Base-by-base conservation (phyloP, 2,888 invertebrate species). In the Heteropelma amictum region DNA sequence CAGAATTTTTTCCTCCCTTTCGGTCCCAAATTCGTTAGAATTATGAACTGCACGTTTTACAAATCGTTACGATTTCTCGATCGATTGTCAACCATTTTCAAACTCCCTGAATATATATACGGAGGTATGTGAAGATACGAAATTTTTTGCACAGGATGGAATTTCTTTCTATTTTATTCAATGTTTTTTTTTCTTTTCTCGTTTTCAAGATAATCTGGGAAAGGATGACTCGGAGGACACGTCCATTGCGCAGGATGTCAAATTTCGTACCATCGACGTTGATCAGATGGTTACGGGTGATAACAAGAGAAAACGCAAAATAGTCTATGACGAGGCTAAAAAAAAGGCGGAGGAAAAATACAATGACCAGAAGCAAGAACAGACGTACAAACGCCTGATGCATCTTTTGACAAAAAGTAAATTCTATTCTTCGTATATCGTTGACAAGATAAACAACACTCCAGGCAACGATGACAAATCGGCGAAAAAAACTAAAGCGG, bases 341-440 rank as follows among this genome's bases (percentile, higher is more conserved):
- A 64, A 51, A 51, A 40, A 26, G n/a, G 64, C 72, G 0, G 74
- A 68, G 2, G 82, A 84, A 45, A 56, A 81, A 14, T 84, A 84
- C 65, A 69, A 83, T 8, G 38, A 42, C 0, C 76, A 84, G 69
- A 28, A 84, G 8, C 77, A 80, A 7, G 86, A 87, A 49, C 78
- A 84, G 47, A 80, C 82, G 38, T 86, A 87, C 40, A 87, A 86
- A 64, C 78, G 82, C 28, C 78, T 88, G 2, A 85, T 86, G 84
- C 87, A 87, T 71, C 80, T 88, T 6, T 49, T 88, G 5, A 81
- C 75, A 2, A 73, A 80, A 40, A 87, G 87, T 63, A 78, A 88
- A 75, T 86, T 87, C 61, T 84, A 84, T 19, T 67, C 87, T 0
- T 70, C 67, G 0, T 84, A 82, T 58, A 78, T 88, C 8, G 19